These are phyloP conservation scores for Mungos mungo DNA, from an alignment of 2,113 vertebrate genomes.

Conservation along the genomic window DNA sequence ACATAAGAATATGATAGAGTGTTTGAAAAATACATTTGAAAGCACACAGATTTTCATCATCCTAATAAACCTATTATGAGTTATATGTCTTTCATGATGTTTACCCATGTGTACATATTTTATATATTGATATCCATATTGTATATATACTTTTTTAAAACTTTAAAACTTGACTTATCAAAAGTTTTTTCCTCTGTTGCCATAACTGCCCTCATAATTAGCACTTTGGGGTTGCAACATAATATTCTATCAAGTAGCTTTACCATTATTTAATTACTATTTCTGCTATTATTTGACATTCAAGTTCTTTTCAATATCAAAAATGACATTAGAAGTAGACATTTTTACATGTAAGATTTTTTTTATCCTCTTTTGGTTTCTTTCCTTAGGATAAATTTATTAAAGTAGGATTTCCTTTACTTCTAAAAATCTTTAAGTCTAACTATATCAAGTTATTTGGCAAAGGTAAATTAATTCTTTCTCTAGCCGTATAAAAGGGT, in stretches of 20 bases:
- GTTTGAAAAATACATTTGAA: background rate
- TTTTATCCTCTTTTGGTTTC: background rate
- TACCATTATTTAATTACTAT: background rate
- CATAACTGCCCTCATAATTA: background rate
- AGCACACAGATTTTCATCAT: background rate
- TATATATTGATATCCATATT: background rate
- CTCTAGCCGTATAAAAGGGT: background rate
- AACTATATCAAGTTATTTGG: background rate
- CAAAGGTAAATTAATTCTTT: background rate
- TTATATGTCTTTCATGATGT: background rate
- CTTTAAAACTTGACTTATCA: background rate
- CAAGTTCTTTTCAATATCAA: background rate
- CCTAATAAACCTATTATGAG: background rate
- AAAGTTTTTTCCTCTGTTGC: background rate
- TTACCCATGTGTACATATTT: background rate
- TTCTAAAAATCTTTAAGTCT: constrained; percentile 21
- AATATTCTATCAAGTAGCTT: background rate
- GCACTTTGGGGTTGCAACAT: background rate
- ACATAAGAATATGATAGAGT: background rate
- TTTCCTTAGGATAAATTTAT: background rate
- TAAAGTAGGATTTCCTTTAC: background rate
- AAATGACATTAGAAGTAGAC: background rate
- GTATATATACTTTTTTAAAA: background rate
- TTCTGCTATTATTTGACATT: background rate
- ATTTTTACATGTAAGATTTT: background rate